Conservation (phyloP, 2,888 invertebrate species). For the Trilocha varians region DNA sequence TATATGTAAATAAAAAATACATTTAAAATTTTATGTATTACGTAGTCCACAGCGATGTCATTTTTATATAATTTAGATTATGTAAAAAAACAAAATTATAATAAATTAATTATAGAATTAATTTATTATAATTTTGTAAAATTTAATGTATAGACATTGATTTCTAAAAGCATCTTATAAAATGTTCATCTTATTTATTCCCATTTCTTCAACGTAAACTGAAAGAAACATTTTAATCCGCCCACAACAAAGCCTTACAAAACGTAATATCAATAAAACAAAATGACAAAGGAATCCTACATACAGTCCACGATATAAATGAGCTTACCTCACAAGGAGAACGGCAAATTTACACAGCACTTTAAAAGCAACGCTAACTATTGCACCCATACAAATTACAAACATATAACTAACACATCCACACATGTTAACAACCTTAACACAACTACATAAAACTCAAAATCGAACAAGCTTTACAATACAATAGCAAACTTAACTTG, state of each 20-base stretch:
- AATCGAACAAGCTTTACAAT: slow-evolving; percentile 5
- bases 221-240: not conserved
- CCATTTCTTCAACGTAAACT: too few relatives aligned
- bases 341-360: slow-evolving; percentile 67
- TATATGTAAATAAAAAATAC: too few relatives aligned
- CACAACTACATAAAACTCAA: slow-evolving; percentile 14
- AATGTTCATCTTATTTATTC: too few relatives aligned
- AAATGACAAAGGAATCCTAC: slow-evolving; percentile 39
- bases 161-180: too few relatives aligned
- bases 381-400: slow-evolving; percentile 45
- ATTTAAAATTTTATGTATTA: too few relatives aligned
- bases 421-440: slow-evolving; percentile 13
- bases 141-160: too few relatives aligned
- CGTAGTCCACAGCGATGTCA: too few relatives aligned
- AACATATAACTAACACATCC: slow-evolving; percentile 11
- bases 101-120: too few relatives aligned
- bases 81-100: too few relatives aligned
- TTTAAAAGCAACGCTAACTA: slow-evolving; percentile 58
- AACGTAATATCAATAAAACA: slow-evolving; percentile 41
- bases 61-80: too few relatives aligned
- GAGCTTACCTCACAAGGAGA: slow-evolving; percentile 52
- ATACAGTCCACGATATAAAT: slow-evolving; percentile 46
- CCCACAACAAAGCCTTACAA: slow-evolving; percentile 10
- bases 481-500: slow-evolving; percentile 18
- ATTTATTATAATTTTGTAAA: too few relatives aligned